Evolutionary conservation across 2,797 vertebrate genomes (phyloP).

Genomic region (Scarus forsteni): DNA sequence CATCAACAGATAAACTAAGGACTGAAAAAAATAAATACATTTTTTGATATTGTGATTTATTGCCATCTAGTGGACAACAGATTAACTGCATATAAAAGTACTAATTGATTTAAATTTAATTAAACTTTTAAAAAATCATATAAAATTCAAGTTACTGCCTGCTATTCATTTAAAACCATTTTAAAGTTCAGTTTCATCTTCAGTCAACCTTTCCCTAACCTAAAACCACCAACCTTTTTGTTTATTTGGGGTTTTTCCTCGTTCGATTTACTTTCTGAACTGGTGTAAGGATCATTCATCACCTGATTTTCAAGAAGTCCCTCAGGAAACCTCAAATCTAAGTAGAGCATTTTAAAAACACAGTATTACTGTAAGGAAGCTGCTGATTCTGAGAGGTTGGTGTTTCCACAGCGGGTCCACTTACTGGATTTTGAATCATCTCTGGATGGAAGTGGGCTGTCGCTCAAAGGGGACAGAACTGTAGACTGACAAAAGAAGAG

Average conservation of each 20-base stretch:
- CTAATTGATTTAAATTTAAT: too few species aligned
- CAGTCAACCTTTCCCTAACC: not conserved
- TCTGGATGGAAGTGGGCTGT: conserved; percentile 60
- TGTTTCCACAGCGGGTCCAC: conserved; percentile 25
- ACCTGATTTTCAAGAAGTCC: conserved; percentile 34
- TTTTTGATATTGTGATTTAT: too few species aligned
- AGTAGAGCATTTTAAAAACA: conserved; percentile 21
- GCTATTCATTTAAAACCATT: too few species aligned
- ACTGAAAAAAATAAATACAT: too few species aligned
- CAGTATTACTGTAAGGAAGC: not conserved
- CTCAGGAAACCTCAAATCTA: conserved; percentile 64
- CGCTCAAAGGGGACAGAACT: conserved; percentile 75
- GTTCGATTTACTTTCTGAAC: conserved; percentile 41
- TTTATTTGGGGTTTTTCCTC: conserved; percentile 59
- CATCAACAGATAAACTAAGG: too few species aligned
- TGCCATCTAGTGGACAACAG: not conserved
- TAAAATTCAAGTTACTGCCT: too few species aligned
- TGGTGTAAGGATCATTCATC: conserved; percentile 16
- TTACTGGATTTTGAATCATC: conserved; percentile 55
- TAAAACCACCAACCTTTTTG: conserved; percentile 73
- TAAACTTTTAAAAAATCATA: too few species aligned
- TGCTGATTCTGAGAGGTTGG: not conserved
- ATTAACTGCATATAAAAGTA: not conserved
- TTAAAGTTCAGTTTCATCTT: too few species aligned
- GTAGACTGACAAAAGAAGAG: conserved; percentile 46